These are phyloP conservation scores for Monarcha castaneiventris DNA, from an alignment of 2,113 vertebrate genomes.

Conservation along the genomic window DNA sequence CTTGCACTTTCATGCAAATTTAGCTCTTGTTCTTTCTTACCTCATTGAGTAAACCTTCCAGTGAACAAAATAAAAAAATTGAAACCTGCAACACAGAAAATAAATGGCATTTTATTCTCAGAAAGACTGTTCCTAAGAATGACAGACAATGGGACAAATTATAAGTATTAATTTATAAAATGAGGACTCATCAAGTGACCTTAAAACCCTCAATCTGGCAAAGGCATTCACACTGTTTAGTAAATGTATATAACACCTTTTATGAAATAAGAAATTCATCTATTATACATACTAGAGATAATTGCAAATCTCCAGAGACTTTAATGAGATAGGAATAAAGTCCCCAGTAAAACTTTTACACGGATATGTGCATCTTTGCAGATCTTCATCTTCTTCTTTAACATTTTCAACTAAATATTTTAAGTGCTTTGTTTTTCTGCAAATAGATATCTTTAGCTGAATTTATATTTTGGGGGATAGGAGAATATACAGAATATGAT, in stretches of 20 bases:
- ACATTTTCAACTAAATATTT: background rate
- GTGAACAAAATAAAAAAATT: background rate
- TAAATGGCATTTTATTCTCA: background rate
- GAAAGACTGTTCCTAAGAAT: background rate
- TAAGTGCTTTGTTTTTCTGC: background rate
- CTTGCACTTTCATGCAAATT: background rate
- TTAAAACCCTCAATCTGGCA: background rate
- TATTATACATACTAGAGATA: background rate
- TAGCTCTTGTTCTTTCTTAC: background rate
- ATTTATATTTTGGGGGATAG: background rate
- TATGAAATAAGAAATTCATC: background rate
- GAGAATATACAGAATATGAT: background rate
- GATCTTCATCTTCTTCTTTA: background rate
- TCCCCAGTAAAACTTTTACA: background rate
- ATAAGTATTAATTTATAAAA: background rate
- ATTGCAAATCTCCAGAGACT: background rate
- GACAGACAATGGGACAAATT: background rate
- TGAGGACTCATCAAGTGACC: background rate
- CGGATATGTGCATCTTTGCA: background rate
- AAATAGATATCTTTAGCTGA: background rate
- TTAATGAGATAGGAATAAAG: background rate
- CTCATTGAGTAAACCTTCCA: background rate
- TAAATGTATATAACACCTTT: background rate
- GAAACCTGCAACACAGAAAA: background rate
- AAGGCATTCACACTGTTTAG: background rate